These are phyloP conservation scores for Caenorhabditis doughertyi DNA, from an alignment of 2,888 invertebrate genomes.

Conservation along the genomic window DNA sequence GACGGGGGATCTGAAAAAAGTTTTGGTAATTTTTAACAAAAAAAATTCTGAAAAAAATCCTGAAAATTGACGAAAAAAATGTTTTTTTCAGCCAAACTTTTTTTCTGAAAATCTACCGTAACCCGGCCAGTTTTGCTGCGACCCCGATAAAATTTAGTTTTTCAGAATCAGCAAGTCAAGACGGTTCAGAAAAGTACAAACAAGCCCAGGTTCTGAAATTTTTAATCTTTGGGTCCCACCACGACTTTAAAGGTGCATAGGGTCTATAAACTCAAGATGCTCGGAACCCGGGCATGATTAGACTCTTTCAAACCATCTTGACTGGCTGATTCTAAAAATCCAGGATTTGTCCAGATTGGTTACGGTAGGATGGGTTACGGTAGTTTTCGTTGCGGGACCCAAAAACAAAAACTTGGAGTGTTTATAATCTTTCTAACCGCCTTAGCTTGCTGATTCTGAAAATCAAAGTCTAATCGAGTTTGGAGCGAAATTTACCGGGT, in stretches of 20 bases:
- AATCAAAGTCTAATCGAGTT: not conserved
- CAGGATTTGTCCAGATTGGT: too few relatives aligned
- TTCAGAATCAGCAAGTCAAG: not conserved
- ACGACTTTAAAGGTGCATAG: too few relatives aligned
- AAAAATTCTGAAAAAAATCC: not conserved
- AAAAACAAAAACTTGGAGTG: not conserved
- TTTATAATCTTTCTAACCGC: slow-evolving; percentile 1
- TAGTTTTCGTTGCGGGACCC: not conserved
- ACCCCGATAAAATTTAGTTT: not conserved
- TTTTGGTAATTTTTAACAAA: not conserved
- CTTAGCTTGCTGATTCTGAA: not conserved
- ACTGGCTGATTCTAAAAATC: too few relatives aligned
- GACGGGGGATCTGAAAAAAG: slow-evolving; percentile 56
- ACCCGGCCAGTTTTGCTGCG: not conserved
- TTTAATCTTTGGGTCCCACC: not conserved
- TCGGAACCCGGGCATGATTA: too few relatives aligned
- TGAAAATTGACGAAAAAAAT: slow-evolving; percentile 2
- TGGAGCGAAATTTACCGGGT: not conserved
- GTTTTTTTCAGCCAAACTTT: not conserved
- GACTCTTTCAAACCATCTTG: too few relatives aligned
- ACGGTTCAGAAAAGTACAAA: slow-evolving; percentile 6
- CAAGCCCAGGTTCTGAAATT: not conserved
- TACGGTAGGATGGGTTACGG: too few relatives aligned
- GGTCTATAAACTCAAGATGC: not conserved
- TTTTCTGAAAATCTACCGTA: slow-evolving; percentile 6